phyloP scores from a whole-genome alignment of 2,888 invertebrate species.

The Lacanobia oleracea region DNA sequence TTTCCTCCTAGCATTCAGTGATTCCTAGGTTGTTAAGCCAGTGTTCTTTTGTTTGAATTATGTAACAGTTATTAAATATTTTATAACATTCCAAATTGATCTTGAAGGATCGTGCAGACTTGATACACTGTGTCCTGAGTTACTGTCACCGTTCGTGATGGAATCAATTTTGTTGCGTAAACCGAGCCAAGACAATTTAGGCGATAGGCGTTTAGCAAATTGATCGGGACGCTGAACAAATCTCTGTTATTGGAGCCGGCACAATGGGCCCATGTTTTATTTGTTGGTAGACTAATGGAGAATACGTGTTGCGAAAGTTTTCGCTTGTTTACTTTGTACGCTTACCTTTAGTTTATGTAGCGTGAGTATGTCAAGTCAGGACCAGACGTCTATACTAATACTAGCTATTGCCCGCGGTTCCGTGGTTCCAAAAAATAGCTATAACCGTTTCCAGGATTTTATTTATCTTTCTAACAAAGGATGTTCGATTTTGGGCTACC shows the following conservation, averaged over 20 bases:
- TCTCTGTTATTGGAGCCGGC: constrained; percentile 39
- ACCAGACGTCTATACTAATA: neutral
- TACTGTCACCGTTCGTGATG: constrained; percentile 38
- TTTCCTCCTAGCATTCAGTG: neutral
- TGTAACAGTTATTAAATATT: neutral
- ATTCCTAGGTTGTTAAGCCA: neutral
- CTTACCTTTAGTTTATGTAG: neutral
- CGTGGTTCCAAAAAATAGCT: no score
- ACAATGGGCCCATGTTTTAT: constrained; percentile 27
- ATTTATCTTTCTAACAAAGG: no score
- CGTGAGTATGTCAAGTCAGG: neutral
- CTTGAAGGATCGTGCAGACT: constrained; percentile 10
- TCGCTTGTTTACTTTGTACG: neutral
- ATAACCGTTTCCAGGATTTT: no score
- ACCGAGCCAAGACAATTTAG: constrained; percentile 63
- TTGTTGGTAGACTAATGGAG: constrained; percentile 38
- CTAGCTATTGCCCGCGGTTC: no score
- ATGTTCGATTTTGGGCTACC: no score
- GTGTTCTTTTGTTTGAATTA: neutral
- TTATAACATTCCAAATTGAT: neutral
- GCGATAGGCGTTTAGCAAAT: constrained; percentile 61
- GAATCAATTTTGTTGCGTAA: constrained; percentile 66
- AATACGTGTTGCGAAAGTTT: constrained; percentile 25
- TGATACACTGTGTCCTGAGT: constrained; percentile 16
- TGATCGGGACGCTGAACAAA: constrained; percentile 54